A percentile compares a stretch with the other conserved stretches of the same genome.
Conservation (phyloP, 2,113 vertebrate species). For the Cisticola juncidis region DNA sequence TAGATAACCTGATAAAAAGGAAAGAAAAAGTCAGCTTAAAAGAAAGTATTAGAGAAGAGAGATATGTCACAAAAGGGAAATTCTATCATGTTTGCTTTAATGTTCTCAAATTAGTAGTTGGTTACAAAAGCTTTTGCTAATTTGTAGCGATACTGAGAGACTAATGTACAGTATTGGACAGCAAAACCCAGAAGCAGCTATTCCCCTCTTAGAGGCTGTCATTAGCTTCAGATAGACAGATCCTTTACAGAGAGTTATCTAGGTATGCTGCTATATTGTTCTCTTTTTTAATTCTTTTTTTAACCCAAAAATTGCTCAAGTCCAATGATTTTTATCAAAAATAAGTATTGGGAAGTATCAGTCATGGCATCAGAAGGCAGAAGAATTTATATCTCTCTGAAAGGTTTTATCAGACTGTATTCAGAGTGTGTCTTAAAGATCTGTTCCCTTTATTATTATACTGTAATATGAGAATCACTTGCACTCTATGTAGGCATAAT, state of each 20-base stretch:
- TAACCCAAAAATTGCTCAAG: background rate
- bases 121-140: background rate
- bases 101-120: background rate
- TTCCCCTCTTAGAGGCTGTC: background rate
- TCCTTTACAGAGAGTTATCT: background rate
- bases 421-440: background rate
- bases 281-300: background rate
- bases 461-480: background rate
- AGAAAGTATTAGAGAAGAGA: background rate
- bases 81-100: background rate
- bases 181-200: background rate
- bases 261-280: background rate
- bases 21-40: background rate
- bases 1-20: background rate
- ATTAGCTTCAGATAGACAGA: background rate
- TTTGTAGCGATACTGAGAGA: background rate
- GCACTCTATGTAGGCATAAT: background rate
- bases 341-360: background rate
- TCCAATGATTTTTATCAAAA: background rate
- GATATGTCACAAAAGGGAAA: background rate
- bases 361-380: background rate
- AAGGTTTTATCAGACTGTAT: background rate
- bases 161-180: background rate
- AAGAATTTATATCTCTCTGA: fast-evolving
- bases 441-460: background rate